Base-by-base conservation (phyloP, 2,888 invertebrate species). In the Priocnemis perturbator region DNA sequence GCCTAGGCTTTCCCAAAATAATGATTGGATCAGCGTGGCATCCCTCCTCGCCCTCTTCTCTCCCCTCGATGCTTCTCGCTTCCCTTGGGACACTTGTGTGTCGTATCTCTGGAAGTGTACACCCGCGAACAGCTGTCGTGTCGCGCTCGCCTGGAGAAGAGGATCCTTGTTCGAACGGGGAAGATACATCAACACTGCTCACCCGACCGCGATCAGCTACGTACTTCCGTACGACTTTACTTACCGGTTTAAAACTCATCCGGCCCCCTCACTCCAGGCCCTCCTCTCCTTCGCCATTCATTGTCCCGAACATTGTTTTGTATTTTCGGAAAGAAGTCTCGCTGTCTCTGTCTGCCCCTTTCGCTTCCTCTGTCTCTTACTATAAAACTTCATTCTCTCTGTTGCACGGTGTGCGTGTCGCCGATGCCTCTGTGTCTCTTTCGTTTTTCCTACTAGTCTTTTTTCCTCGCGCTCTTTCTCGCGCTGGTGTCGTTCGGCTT, bases 1-100 rank as follows among this genome's bases (percentile, higher is more conserved):
- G 76, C 81, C 81, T 83, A 83, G 80, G 83, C 83, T 83, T 77
- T 84, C 86, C 86, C 77, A 86, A 87, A 87, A 87, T 87, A 87
- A 87, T 87, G 86, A 87, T 87, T 86, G 83, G 84, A 86, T 87
- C 86, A 86, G 82, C 81, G 76, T 76, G 70, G 77, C 68, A 71
- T 76, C 73, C 76, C 78, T 77, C 73, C 67, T 70, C 69, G 70
- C 69, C 67, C 73, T 74, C 71, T 70, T 60, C 56, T 19, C 20
- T n/a, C 23, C 52, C 26, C 48, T 14, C 60, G 17, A 19, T 48
- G 45, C 47, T 63, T 60, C 64, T 52, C 67, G 68, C 64, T 67
- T 81, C 80, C 73, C 71, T 71, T 67, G 80, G 78, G 80, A 80
- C 80, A 80, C 80, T 80, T 80, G 80, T 72, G 69, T 56, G 69